A percentile compares a stretch with the other conserved stretches of the same genome.
These are phyloP conservation scores for Microcebus murinus DNA, from an alignment of 2,113 vertebrate species.

Conservation along the genomic window DNA sequence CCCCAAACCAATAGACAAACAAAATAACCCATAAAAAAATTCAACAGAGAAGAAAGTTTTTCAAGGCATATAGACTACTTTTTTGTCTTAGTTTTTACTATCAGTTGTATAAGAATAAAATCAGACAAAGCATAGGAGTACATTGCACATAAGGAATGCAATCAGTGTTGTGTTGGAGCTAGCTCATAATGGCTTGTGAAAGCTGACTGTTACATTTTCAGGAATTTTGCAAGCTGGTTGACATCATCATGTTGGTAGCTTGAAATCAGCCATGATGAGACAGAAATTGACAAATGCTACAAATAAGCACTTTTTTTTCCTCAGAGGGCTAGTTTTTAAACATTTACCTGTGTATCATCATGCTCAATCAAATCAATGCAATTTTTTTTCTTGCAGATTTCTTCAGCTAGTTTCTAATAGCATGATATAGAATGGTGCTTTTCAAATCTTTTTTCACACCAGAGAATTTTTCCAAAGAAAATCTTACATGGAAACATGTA, in stretches of 20 bases:
- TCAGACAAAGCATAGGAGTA: background rate
- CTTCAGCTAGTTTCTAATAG: background rate
- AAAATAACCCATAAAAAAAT: background rate
- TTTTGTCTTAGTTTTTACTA: background rate
- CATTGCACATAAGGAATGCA: background rate
- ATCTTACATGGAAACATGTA: background rate
- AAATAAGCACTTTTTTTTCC: background rate
- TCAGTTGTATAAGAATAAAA: conserved; percentile 12
- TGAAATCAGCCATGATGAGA: background rate
- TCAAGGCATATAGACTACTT: background rate
- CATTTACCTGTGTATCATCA: background rate
- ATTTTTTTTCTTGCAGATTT: background rate
- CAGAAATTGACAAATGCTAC: background rate
- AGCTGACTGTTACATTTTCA: background rate
- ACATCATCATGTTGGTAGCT: background rate
- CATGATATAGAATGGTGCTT: background rate
- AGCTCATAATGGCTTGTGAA: background rate
- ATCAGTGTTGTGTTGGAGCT: background rate
- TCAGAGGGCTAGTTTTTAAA: background rate
- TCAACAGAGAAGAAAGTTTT: background rate
- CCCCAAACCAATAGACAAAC: background rate
- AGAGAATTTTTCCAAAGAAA: background rate
- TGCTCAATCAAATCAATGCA: background rate
- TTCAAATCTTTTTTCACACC: background rate
- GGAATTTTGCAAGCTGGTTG: background rate